These are phyloP conservation scores for Sialis fuliginosa DNA, from an alignment of 2,888 invertebrate species.

Conservation along the genomic window DNA sequence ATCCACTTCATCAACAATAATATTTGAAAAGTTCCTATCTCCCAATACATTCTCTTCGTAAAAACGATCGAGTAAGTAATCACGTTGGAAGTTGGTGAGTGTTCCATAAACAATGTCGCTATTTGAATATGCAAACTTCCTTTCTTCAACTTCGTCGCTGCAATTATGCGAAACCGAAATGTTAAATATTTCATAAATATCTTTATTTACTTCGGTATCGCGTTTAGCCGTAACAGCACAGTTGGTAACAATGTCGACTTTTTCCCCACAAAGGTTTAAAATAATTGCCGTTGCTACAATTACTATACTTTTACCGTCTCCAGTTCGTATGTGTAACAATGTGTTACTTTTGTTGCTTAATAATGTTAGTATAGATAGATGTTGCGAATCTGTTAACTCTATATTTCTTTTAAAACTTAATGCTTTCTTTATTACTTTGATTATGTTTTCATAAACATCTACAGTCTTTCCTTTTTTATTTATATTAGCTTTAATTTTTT, in stretches of 20 bases:
- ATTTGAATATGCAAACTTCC: conserved; percentile 13
- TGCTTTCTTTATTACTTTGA: conserved; percentile 9
- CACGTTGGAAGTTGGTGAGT: conserved; percentile 17
- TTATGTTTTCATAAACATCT: not conserved
- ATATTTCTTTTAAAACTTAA: conserved; percentile 10
- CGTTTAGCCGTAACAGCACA: conserved; percentile 17
- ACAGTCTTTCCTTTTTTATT: not conserved
- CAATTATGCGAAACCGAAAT: conserved; percentile 16
- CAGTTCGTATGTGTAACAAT: conserved; percentile 20
- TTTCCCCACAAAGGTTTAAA: conserved; percentile 14
- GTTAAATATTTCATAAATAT: conserved; percentile 15
- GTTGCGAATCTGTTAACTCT: conserved; percentile 13
- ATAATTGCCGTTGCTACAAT: conserved; percentile 17
- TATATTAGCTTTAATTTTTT: not conserved
- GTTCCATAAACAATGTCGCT: conserved; percentile 19
- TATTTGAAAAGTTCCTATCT: conserved; percentile 14
- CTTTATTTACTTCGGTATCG: conserved; percentile 12
- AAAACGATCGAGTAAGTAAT: conserved; percentile 18
- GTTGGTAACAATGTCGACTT: conserved; percentile 19
- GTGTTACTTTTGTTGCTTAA: conserved; percentile 10
- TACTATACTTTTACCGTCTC: conserved; percentile 22
- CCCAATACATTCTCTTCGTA: conserved; percentile 17
- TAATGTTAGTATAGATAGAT: conserved; percentile 13
- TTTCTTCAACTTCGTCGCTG: conserved; percentile 10
- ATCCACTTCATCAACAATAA: conserved; percentile 25